Evolutionary conservation across 2,797 vertebrate species (phyloP).

Genomic region (Pristis pectinata): DNA sequence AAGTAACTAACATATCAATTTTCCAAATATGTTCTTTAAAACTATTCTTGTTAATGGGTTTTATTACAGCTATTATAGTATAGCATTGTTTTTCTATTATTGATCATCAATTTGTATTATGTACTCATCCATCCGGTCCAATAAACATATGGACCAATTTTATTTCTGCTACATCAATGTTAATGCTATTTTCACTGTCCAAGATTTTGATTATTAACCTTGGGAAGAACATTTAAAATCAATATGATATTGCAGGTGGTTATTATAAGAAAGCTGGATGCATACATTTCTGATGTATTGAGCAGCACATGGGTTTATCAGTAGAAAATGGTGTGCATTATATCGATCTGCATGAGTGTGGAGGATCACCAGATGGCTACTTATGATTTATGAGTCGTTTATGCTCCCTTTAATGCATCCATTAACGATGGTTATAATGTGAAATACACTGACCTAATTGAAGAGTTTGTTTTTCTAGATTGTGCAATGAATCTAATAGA

Average conservation of each 20-base stretch:
- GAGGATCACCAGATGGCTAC: neutral
- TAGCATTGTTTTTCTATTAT: neutral
- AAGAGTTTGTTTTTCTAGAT: neutral
- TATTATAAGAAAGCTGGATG: neutral
- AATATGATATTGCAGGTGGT: neutral
- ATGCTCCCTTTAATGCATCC: neutral
- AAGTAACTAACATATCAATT: neutral
- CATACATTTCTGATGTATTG: neutral
- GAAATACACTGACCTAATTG: constrained; percentile 12
- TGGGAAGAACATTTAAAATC: neutral
- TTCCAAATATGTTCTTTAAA: neutral
- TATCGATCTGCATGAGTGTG: neutral
- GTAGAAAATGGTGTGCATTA: neutral
- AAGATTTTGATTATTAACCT: neutral
- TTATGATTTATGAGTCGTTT: neutral
- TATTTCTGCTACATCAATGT: neutral
- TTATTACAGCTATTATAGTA: neutral
- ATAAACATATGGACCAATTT: neutral
- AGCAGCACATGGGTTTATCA: neutral
- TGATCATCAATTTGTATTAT: neutral
- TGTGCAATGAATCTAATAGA: neutral
- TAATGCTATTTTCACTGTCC: neutral
- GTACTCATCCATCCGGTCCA: too few relatives aligned
- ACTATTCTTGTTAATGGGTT: neutral
- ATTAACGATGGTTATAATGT: neutral